These are phyloP conservation scores for Gastracanthus pulcherrimus DNA, from an alignment of 2,888 invertebrate species.

Conservation along the genomic window DNA sequence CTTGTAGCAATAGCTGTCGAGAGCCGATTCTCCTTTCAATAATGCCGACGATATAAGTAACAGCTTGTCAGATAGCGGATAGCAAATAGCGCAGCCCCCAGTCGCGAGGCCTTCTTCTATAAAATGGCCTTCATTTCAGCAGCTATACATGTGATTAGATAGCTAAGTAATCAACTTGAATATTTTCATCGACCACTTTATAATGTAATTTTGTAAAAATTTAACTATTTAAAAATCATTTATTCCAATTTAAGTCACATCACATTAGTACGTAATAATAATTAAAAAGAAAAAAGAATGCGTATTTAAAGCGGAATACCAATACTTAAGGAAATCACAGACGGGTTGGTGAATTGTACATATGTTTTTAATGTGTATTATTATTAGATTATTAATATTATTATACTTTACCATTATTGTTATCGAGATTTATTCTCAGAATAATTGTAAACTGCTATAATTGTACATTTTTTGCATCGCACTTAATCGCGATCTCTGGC, in stretches of 20 bases:
- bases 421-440: slow-evolving; percentile 70
- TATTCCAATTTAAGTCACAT: slow-evolving; percentile 70
- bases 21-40: slow-evolving; percentile 61
- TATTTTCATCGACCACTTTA: slow-evolving; percentile 65
- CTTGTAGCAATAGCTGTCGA: neutral
- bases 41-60: slow-evolving; percentile 64
- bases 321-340: slow-evolving; percentile 58
- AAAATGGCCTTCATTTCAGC: slow-evolving; percentile 63
- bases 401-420: slow-evolving; percentile 65
- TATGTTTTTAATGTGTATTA: slow-evolving; percentile 75
- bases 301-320: slow-evolving; percentile 56
- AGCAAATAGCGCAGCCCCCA: slow-evolving; percentile 17
- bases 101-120: slow-evolving; percentile 36
- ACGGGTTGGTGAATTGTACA: slow-evolving; percentile 73
- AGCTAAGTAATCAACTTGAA: slow-evolving; percentile 59
- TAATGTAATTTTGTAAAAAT: slow-evolving; percentile 77
- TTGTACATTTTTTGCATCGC: slow-evolving; percentile 61
- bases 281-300: slow-evolving; percentile 64
- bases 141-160: slow-evolving; percentile 74
- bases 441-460: slow-evolving; percentile 65
- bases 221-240: slow-evolving; percentile 73
- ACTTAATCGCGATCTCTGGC: slow-evolving; percentile 53
- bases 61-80: slow-evolving; percentile 34
- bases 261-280: slow-evolving; percentile 68
- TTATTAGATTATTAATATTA: slow-evolving; percentile 65